phyloP scores from a whole-genome alignment of 2,888 invertebrate genomes.

The Paralinhomoeus sp. region DNA sequence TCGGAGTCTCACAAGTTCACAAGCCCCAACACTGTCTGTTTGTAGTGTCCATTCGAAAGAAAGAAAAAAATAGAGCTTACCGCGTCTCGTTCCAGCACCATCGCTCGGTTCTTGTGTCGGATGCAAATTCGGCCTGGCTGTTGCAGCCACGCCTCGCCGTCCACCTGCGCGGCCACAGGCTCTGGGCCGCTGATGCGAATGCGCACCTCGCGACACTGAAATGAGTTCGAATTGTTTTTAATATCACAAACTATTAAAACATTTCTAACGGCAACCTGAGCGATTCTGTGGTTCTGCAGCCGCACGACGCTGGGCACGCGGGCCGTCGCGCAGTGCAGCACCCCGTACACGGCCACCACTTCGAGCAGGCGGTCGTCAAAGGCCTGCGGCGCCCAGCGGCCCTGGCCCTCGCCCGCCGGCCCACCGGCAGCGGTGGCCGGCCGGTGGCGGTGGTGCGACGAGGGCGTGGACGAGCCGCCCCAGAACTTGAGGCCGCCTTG shows the following conservation, averaged over 20 bases:
- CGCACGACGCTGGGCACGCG: conserved; percentile 63
- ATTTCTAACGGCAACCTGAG: conserved; percentile 40
- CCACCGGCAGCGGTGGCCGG: too few species aligned
- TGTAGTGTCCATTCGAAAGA: neutral
- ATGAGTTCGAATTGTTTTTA: neutral
- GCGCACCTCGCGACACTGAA: conserved; percentile 62
- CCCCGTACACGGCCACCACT: conserved; percentile 89
- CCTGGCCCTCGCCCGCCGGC: too few species aligned
- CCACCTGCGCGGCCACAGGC: conserved; percentile 80
- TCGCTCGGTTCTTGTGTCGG: conserved; percentile 83
- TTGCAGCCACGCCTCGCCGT: conserved; percentile 93
- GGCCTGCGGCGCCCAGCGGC: too few species aligned
- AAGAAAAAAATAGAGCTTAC: conserved; percentile 27
- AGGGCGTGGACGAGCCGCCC: too few species aligned
- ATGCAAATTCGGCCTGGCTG: conserved; percentile 86
- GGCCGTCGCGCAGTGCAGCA: conserved; percentile 89
- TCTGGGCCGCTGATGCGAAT: conserved; percentile 69
- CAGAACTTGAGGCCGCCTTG: conserved; percentile 89
- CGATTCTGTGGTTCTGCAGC: conserved; percentile 83
- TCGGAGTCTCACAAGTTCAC: too few species aligned
- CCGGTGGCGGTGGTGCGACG: too few species aligned
- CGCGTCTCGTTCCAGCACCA: conserved; percentile 76
- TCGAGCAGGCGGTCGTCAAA: conserved; percentile 88
- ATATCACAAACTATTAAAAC: too few species aligned
- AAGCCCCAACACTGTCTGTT: too few species aligned